Percentiles rank a stretch among this genome's conserved stretches.
Conservation (phyloP, 2,113 vertebrate genomes). For the Heterotilapia buettikoferi region DNA sequence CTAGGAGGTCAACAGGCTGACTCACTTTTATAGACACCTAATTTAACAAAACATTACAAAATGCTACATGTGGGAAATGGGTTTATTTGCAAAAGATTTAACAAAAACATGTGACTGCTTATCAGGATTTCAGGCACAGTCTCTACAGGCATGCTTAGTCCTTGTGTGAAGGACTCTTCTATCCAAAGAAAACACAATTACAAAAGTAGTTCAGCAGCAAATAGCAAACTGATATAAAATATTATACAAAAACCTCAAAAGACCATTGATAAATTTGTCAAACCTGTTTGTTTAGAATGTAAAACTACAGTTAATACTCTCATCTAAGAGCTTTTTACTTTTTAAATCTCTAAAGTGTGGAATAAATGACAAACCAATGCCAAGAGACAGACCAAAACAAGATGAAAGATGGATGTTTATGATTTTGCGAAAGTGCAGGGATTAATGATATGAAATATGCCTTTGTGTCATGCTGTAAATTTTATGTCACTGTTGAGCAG, state of each 20-base stretch:
- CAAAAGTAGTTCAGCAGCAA: background rate
- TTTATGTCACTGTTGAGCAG: background rate
- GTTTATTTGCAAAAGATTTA: constrained; percentile 46
- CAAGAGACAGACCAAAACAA: background rate
- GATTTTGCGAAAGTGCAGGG: background rate
- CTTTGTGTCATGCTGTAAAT: background rate
- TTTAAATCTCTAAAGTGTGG: background rate
- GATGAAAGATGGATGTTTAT: background rate
- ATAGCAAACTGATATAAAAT: background rate
- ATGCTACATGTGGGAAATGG: background rate
- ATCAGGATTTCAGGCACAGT: background rate
- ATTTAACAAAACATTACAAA: background rate
- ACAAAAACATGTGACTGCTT: constrained; percentile 21
- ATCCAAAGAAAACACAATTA: background rate
- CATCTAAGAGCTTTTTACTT: background rate
- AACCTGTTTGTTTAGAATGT: background rate
- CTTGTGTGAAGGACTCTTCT: constrained; percentile 37
- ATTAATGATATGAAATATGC: background rate
- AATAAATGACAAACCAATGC: background rate
- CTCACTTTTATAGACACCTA: constrained; percentile 36
- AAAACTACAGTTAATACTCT: background rate
- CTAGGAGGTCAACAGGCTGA: background rate
- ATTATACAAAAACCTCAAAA: background rate
- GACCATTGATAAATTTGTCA: background rate
- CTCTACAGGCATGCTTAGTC: constrained; percentile 2